Percentiles rank a stretch among this genome's conserved stretches.
Conservation (phyloP, 2,113 vertebrate genomes). For the Amia ocellicauda region DNA sequence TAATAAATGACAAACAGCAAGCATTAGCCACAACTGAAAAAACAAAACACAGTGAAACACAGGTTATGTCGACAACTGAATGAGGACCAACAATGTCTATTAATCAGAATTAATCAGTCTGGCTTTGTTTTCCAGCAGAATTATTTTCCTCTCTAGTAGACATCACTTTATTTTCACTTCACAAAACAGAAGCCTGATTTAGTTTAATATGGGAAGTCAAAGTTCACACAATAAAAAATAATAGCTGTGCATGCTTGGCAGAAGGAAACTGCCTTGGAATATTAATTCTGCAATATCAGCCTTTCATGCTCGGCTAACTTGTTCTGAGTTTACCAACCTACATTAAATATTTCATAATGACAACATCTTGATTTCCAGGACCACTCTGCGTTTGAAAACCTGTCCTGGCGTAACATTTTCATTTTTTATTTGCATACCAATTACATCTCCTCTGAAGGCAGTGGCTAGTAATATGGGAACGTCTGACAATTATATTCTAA, state of each 20-base stretch:
- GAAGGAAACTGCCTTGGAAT: not conserved
- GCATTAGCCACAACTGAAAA: no score
- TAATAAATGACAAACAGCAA: no score
- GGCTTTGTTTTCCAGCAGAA: no score
- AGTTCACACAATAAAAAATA: not conserved
- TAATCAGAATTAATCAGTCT: no score
- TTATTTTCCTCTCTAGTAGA: no score
- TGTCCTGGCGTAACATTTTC: conserved; percentile 34
- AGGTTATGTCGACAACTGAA: no score
- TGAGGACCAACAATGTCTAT: no score
- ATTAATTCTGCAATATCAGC: not conserved
- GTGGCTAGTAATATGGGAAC: not conserved
- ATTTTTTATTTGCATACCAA: conserved; percentile 34
- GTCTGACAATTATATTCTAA: not conserved
- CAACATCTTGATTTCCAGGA: conserved; percentile 38
- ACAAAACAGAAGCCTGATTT: no score
- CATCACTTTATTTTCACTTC: no score
- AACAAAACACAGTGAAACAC: no score
- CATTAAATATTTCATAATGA: conserved; percentile 45
- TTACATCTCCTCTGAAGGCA: conserved; percentile 13
- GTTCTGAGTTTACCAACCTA: not conserved
- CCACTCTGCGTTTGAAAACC: conserved; percentile 20
- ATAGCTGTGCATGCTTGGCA: not conserved
- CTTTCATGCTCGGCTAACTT: not conserved
- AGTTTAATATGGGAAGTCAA: not conserved